Evolutionary conservation across 2,797 vertebrate species (phyloP).

Genomic region (Eptatretus atami): DNA sequence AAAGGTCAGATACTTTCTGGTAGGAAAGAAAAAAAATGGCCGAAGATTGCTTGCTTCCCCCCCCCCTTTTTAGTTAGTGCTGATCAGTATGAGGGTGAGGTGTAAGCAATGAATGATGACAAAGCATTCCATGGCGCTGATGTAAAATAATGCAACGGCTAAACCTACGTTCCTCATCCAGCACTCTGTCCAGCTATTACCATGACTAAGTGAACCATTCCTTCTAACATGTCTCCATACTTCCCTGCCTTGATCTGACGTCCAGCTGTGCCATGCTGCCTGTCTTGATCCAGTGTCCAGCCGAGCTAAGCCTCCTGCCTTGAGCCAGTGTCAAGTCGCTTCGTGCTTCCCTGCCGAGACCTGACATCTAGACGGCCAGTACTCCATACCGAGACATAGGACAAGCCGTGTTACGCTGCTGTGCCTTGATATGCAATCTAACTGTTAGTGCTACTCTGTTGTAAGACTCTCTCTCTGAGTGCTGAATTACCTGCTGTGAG

Average conservation of each 20-base stretch:
- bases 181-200: constrained; percentile 48
- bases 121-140: no score
- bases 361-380: no score
- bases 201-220: constrained; percentile 24
- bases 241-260: constrained; percentile 45
- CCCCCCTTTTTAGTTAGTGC: no score
- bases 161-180: constrained; percentile 38
- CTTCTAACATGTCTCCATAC: constrained; percentile 37
- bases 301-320: not conserved
- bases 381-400: not conserved
- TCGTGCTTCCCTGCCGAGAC: not conserved
- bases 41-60: no score
- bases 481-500: no score
- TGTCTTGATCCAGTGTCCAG: constrained; percentile 42
- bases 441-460: not conserved
- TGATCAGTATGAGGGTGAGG: no score
- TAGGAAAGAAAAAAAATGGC: no score
- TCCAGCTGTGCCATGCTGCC: constrained; percentile 47
- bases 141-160: no score
- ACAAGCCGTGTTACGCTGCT: not conserved
- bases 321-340: not conserved
- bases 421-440: not conserved
- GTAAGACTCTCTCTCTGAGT: no score
- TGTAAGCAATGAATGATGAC: no score
- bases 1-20: no score